A percentile compares a stretch with the other conserved stretches of the same genome.
phyloP scores from a whole-genome alignment of 2,888 invertebrate genomes.

The Ichneumon xanthorius region DNA sequence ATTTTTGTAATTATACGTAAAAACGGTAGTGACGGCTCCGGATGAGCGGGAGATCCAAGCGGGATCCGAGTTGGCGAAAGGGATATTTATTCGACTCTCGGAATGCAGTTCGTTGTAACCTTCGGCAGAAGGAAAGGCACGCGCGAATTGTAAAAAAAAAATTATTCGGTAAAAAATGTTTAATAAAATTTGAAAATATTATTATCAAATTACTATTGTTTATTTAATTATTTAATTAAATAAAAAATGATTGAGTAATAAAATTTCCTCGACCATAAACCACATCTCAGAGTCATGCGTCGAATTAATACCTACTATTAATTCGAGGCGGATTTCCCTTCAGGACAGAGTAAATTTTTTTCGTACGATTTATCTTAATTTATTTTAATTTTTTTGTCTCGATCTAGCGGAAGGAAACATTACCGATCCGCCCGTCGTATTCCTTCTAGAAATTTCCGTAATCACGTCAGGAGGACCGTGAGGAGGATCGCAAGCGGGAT shows the following conservation, averaged over 20 bases:
- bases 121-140: constrained; percentile 23
- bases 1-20: constrained; percentile 62
- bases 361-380: no score
- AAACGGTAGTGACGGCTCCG: constrained; percentile 33
- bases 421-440: constrained; percentile 18
- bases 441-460: constrained; percentile 52
- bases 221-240: no score
- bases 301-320: neutral
- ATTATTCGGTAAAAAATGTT: no score
- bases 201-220: no score
- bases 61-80: neutral
- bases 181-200: no score
- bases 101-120: constrained; percentile 38
- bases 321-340: constrained; percentile 13
- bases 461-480: constrained; percentile 14
- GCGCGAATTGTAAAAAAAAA: neutral
- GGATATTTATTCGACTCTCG: constrained; percentile 43
- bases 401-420: constrained; percentile 38
- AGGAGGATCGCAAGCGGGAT: neutral
- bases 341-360: neutral
- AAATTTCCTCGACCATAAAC: no score
- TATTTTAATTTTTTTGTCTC: neutral
- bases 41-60: neutral
- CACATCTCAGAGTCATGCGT: neutral
- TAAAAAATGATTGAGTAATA: no score